Conservation (phyloP, 1,140 invertebrate species). For the Drosophila setifemur region DNA sequence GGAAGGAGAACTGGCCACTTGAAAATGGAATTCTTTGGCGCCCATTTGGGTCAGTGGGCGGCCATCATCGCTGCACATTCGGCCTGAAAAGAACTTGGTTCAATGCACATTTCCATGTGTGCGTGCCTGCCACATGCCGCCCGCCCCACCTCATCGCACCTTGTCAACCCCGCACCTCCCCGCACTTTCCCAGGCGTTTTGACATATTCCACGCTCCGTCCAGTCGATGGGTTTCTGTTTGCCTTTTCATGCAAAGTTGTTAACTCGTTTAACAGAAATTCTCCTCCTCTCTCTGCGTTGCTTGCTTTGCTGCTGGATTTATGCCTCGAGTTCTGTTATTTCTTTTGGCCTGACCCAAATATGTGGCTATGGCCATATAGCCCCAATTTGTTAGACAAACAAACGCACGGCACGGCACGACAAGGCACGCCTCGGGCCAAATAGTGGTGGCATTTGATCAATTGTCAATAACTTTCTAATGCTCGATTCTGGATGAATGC, state of each 20-base stretch:
- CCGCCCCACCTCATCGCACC: conserved; percentile 28
- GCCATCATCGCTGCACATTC: conserved; percentile 45
- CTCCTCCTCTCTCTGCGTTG: conserved; percentile 12
- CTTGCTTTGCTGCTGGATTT: conserved; percentile 21
- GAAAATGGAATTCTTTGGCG: conserved; percentile 66
- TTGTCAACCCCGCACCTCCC: neutral
- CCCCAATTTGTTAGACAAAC: conserved; percentile 54
- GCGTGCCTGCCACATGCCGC: neutral
- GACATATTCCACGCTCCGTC: conserved; percentile 45
- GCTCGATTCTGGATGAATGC: conserved; percentile 14
- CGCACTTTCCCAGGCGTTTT: conserved; percentile 14
- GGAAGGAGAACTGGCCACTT: neutral
- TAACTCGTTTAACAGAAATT: conserved; percentile 70
- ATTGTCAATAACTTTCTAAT: conserved; percentile 50
- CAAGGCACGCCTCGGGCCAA: too few relatives aligned
- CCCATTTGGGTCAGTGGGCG: conserved; percentile 70
- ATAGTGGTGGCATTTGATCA: conserved; percentile 35
- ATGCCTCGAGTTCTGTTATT: conserved; percentile 70
- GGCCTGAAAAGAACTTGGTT: conserved; percentile 44
- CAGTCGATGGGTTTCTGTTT: conserved; percentile 67
- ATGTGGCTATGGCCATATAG: conserved; percentile 48
- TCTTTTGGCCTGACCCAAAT: conserved; percentile 69
- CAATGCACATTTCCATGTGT: conserved; percentile 59
- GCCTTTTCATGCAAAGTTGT: conserved; percentile 76
- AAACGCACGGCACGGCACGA: conserved; percentile 27